Percentiles rank a stretch among this genome's conserved stretches.
Evolutionary conservation across 2,888 invertebrate genomes (phyloP).

Genomic region (Leucania comma): DNA sequence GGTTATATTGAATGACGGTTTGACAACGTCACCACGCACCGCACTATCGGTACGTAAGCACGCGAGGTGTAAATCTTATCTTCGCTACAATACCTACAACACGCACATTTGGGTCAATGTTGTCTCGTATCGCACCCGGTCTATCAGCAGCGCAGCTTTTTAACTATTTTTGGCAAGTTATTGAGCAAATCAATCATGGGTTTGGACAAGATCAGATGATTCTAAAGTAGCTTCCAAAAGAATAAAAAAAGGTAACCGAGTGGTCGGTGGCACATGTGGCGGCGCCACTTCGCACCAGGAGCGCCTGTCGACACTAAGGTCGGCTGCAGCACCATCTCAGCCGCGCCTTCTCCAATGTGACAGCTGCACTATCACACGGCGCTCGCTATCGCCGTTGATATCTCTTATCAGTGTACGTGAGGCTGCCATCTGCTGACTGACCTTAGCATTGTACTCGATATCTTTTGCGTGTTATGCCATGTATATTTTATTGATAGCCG

Average conservation of each 20-base stretch:
- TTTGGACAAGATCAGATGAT: background rate
- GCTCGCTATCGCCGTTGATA: constrained; percentile 33
- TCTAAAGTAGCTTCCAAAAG: background rate
- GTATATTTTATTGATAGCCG: constrained; percentile 18
- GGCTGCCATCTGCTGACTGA: constrained; percentile 37
- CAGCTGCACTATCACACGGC: constrained; percentile 23
- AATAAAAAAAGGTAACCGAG: background rate
- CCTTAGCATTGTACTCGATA: constrained; percentile 41
- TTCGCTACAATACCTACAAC: constrained; percentile 8
- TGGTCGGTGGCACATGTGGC: background rate
- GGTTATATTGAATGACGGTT: background rate
- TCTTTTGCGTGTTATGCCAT: constrained; percentile 19
- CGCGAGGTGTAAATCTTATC: constrained; percentile 36
- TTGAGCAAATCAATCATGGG: background rate
- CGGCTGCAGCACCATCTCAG: constrained; percentile 1
- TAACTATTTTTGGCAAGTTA: constrained; percentile 2
- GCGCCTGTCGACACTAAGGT: too few relatives aligned
- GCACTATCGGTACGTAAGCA: background rate
- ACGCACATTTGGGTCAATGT: constrained; percentile 51
- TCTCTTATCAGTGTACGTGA: constrained; percentile 57
- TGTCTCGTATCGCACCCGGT: constrained; percentile 14
- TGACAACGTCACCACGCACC: background rate
- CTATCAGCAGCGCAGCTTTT: constrained; percentile 4
- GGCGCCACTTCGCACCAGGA: background rate
- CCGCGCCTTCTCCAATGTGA: constrained; percentile 18